These are phyloP conservation scores for Macaria liturata DNA, from an alignment of 2,888 invertebrate genomes.

Conservation along the genomic window DNA sequence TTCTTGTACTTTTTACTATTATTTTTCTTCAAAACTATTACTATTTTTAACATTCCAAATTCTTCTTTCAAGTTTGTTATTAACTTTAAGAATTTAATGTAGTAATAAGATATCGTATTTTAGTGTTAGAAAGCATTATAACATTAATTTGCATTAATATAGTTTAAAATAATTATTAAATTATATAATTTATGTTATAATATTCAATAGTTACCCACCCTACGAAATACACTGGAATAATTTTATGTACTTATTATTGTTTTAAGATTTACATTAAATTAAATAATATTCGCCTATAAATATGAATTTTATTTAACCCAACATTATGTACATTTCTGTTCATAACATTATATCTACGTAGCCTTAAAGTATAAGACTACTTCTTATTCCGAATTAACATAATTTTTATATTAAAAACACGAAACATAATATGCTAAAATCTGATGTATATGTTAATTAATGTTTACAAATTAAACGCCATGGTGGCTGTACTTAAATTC, in stretches of 20 bases:
- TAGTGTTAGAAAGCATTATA: conserved; percentile 52
- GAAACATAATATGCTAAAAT: too few species aligned
- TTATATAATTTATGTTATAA: conserved; percentile 23
- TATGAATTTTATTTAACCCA: conserved; percentile 36
- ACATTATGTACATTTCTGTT: too few species aligned
- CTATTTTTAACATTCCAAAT: conserved; percentile 56
- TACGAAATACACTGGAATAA: conserved; percentile 41
- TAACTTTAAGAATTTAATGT: conserved; percentile 58
- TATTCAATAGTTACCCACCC: conserved; percentile 37
- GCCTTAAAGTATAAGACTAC: too few species aligned
- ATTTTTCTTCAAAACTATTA: conserved; percentile 36
- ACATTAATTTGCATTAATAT: conserved; percentile 43
- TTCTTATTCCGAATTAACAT: too few species aligned
- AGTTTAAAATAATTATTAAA: conserved; percentile 12
- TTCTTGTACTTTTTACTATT: conserved; percentile 43
- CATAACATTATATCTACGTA: too few species aligned
- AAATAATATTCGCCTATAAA: conserved; percentile 76
- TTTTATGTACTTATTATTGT: conserved; percentile 60
- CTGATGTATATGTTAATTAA: too few species aligned
- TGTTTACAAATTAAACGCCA: too few species aligned
- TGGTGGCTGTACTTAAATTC: too few species aligned
- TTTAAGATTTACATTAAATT: conserved; percentile 72
- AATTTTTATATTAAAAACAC: too few species aligned
- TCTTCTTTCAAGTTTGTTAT: conserved; percentile 57
- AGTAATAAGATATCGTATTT: conserved; percentile 56